Evolutionary conservation across 2,888 invertebrate species (phyloP), one percentile per base, ranked within the genome.

Genomic region (Onchidella celtica): DNA sequence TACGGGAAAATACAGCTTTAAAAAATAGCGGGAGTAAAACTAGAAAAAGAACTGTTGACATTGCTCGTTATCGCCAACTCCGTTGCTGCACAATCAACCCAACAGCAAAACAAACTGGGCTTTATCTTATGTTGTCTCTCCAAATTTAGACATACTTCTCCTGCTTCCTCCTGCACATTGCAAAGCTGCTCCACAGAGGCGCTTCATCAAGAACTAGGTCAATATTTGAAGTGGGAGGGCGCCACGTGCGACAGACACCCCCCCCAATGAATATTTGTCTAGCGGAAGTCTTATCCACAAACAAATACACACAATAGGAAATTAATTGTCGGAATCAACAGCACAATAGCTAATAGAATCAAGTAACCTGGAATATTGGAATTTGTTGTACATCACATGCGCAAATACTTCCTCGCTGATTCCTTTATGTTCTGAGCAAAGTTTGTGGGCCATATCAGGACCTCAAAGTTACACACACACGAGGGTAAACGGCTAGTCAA

Each of bases 241-340:
- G 47, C 21, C 34, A 57, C 68, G 47, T 68, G 40, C 55, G 21
- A 2, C 24, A 57, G 55, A 36, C 65, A 34, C 24, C 34, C 21
- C 65, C 24, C 34, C 21, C 65, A 73, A 65, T 55, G 72, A 73
- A 73, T 73, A 79, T 72, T 79, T 65, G 73, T 29, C 73, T 14
- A 17, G 0, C 65, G 55, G 79, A 79, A 73, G 73, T 73, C 69
- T 72, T 55, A 63, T 65, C 79, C 79, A 66, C 73, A 79, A 73
- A 73, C 36, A 72, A 73, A 79, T 72, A 79, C 47, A 73, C 55
- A 72, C 72, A 72, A 32, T 24, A 38, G 34, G n/a, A 73, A 70
- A 79, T 79, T 79, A 79, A 79, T 65, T 69, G 73, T 36, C 32
- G 73, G 38, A 47, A 73, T 73, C 69, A 73, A 79, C 65, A 79